These are phyloP conservation scores for Cancer borealis DNA, from an alignment of 2,888 invertebrate species.

Conservation along the genomic window DNA sequence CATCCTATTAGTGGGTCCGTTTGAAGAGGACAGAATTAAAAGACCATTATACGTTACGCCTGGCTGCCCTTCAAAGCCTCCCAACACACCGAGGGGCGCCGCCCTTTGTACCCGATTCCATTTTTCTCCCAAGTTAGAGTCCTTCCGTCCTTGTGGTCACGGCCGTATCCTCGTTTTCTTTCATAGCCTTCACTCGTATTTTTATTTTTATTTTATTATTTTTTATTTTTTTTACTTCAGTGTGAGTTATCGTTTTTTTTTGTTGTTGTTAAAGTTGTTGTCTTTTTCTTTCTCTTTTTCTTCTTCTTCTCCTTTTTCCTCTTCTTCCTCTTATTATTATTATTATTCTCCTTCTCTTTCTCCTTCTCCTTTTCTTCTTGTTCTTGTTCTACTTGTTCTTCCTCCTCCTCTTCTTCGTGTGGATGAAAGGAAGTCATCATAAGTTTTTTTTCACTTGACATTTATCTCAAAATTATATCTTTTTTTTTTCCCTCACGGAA, in stretches of 20 bases:
- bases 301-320: neutral
- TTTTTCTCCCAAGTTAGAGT: conserved; percentile 37
- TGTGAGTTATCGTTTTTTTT: neutral
- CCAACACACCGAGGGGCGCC: neutral
- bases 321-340: neutral
- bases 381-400: neutral
- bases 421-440: neutral
- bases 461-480: neutral
- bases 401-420: neutral
- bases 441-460: neutral
- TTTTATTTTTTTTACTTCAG: neutral
- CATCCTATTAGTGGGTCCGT: conserved; percentile 72
- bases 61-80: conserved; percentile 57
- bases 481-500: neutral
- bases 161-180: neutral
- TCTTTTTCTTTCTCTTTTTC: no score
- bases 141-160: neutral
- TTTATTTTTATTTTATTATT: neutral
- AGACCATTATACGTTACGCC: conserved; percentile 69
- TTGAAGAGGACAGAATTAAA: conserved; percentile 72
- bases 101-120: neutral
- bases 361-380: neutral
- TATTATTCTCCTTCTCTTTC: neutral
- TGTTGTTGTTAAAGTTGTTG: neutral
- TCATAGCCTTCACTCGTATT: neutral